phyloP scores from a whole-genome alignment of 1,140 invertebrate genomes.

The Pseudomyrmex gracilis region DNA sequence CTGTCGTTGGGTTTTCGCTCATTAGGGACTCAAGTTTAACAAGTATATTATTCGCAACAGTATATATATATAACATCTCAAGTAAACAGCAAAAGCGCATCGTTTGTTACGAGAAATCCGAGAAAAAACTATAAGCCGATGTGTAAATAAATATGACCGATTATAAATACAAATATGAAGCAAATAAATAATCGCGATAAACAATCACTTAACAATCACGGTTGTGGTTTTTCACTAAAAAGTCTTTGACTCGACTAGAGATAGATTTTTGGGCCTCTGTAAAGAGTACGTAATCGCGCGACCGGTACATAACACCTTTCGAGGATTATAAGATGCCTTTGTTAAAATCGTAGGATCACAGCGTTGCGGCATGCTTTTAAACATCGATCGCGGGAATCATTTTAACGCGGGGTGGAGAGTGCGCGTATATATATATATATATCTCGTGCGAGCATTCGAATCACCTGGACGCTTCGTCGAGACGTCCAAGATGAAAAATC shows the following conservation, averaged over 20 bases:
- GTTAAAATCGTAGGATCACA: slow-evolving; percentile 75
- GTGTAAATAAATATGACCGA: slow-evolving; percentile 41
- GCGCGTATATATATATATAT: no score
- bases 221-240: slow-evolving; percentile 29
- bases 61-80: slow-evolving; percentile 55
- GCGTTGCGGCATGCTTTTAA: slow-evolving; percentile 64
- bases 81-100: slow-evolving; percentile 54
- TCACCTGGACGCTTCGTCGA: slow-evolving; percentile 20
- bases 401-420: slow-evolving; percentile 36
- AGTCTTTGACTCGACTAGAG: slow-evolving; percentile 43
- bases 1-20: slow-evolving; percentile 56
- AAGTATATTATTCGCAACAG: slow-evolving; percentile 57
- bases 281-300: slow-evolving; percentile 14
- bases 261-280: slow-evolving; percentile 37
- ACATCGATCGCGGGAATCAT: slow-evolving; percentile 41
- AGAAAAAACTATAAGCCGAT: slow-evolving; percentile 37
- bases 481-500: slow-evolving; percentile 24
- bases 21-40: slow-evolving; percentile 45
- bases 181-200: slow-evolving; percentile 30
- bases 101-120: slow-evolving; percentile 40
- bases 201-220: slow-evolving; percentile 15
- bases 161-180: slow-evolving; percentile 27
- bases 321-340: slow-evolving; percentile 48
- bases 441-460: slow-evolving; percentile 29
- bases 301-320: background rate